Conservation (phyloP, 1,140 invertebrate genomes). For the Drosophila nasuta region DNA sequence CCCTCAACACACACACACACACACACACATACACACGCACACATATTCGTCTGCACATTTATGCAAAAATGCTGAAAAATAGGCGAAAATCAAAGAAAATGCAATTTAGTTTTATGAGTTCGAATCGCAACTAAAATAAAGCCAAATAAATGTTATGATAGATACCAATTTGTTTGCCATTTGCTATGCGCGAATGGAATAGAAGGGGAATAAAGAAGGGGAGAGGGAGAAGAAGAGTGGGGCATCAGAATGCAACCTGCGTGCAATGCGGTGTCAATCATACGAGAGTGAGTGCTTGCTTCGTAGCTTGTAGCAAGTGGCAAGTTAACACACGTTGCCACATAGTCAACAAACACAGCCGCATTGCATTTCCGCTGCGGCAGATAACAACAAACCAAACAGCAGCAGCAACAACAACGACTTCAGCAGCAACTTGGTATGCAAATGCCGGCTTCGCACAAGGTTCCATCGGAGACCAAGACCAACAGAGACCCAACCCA, state of each 20-base stretch:
- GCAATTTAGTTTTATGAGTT: constrained; percentile 62
- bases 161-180: constrained; percentile 77
- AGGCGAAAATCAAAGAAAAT: constrained; percentile 60
- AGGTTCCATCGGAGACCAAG: constrained; percentile 26
- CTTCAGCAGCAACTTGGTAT: constrained; percentile 51
- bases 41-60: constrained; percentile 37
- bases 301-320: constrained; percentile 4
- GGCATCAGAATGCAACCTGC: constrained; percentile 76
- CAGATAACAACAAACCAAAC: constrained; percentile 52
- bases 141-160: constrained; percentile 70
- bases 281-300: constrained; percentile 16
- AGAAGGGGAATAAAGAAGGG: not conserved
- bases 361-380: constrained; percentile 75
- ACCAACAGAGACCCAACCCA: constrained; percentile 17
- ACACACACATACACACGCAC: not conserved
- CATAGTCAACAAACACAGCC: constrained; percentile 33
- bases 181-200: constrained; percentile 21
- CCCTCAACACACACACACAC: not conserved
- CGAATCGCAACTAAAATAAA: constrained; percentile 20
- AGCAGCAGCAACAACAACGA: constrained; percentile 15
- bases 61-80: constrained; percentile 59
- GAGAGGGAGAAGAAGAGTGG: not conserved
- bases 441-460: constrained; percentile 59
- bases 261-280: constrained; percentile 75
- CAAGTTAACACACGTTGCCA: constrained; percentile 23